Base-by-base conservation (phyloP, 2,888 invertebrate species). In the Neuroscelio doddi region DNA sequence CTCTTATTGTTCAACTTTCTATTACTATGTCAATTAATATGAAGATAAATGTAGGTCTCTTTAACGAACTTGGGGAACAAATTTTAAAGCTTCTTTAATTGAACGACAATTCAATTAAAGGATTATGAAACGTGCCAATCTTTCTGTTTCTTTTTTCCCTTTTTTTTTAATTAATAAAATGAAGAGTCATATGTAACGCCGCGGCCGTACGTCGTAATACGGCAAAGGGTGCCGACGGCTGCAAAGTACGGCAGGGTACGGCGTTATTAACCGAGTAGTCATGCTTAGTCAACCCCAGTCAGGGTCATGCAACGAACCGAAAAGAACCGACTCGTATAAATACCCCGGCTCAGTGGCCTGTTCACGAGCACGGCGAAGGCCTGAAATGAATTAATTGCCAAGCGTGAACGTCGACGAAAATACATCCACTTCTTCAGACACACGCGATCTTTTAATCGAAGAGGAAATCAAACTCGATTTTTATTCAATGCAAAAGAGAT, bases 201-300 rank as follows among this genome's bases (percentile, higher is more conserved):
- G 17, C n/a, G 10, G 27, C 12, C 10, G 21, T 17, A n/a, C n/a
- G 27, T 1, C n/a, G 30, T n/a, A 56, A 56, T 42, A 24, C 30
- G 21, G 21, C 51, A 55, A 64, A 59, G 59, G 50, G 46, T 41
- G 50, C 57, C 64, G 62, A 52, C 51, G 42, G 39, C 38, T 16
- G 34, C 7, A 26, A 27, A 14, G 29, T 15, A 24, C 3, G 26
- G 26, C 51, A 27, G 36, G 51, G 29, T 34, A 29, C 36, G 17
- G 15, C 32, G 64, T 64, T 58, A 64, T 64, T 64, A 64, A 59
- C 50, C 50, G 42, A 55, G 58, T 55, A 51, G 58, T 59, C 50
- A 53, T 55, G 55, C 57, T 52, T 47, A 57, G 57, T 57, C 63
- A 64, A 59, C 50, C 59, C 45, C 51, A 58, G 55, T 55, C 55